Conservation (phyloP, 1,140 invertebrate genomes). For the Zaprionus africanus region DNA sequence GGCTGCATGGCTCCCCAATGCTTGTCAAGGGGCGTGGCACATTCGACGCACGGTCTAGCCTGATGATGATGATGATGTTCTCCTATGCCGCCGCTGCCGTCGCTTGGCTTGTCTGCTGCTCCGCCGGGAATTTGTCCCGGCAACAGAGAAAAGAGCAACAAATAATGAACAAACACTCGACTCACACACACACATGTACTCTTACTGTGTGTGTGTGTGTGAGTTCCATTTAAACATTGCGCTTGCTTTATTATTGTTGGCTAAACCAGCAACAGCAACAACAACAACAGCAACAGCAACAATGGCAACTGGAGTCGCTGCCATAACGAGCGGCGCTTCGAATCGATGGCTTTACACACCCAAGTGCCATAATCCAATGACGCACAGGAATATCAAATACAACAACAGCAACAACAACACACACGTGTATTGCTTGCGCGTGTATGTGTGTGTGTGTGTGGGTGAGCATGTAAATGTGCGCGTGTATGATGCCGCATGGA, state of each 20-base stretch:
- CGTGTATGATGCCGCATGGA: constrained; percentile 74
- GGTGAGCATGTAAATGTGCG: constrained; percentile 61
- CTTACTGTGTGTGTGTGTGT: constrained; percentile 29
- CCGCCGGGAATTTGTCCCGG: constrained; percentile 64
- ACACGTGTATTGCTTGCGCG: constrained; percentile 34
- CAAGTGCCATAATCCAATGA: constrained; percentile 84
- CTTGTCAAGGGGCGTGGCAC: constrained; percentile 16
- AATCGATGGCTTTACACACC: constrained; percentile 83
- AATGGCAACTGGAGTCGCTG: constrained; percentile 22
- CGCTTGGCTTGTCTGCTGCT: constrained; percentile 69
- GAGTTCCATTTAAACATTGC: constrained; percentile 77
- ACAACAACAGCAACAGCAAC: constrained; percentile 32
- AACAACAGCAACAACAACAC: constrained; percentile 36
- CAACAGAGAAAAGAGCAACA: constrained; percentile 77
- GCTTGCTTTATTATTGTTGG: constrained; percentile 79
- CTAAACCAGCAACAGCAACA: constrained; percentile 45
- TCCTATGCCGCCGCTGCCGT: constrained; percentile 67
- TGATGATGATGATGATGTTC: constrained; percentile 82
- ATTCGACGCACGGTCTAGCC: constrained; percentile 36
- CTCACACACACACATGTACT: constrained; percentile 24
- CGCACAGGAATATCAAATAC: constrained; percentile 81
- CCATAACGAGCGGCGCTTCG: constrained; percentile 74
- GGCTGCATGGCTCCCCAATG: constrained; percentile 27
- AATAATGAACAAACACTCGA: constrained; percentile 72
- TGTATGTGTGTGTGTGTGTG: constrained; percentile 36